Evolutionary conservation across 1,140 invertebrate genomes (phyloP).

Genomic region (Bacillus rossius): DNA sequence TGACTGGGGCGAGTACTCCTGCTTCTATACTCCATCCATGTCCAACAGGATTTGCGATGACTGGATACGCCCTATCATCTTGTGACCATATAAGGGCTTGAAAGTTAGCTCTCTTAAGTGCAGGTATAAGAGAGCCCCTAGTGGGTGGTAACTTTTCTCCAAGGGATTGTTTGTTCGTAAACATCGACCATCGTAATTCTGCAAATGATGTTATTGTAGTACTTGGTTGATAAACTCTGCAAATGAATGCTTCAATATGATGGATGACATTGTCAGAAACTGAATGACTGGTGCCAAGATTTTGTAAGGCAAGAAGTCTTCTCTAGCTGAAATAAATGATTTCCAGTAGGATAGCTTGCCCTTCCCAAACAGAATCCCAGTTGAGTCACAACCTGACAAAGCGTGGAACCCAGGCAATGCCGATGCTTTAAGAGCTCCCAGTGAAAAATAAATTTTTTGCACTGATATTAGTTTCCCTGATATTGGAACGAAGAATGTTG

Average conservation of each 20-base stretch:
- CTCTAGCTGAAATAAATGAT: too few species aligned
- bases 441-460: too few species aligned
- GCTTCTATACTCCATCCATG: not conserved
- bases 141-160: slow-evolving; percentile 7
- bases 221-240: not conserved
- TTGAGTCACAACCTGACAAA: too few species aligned
- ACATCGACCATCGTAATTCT: slow-evolving; percentile 9
- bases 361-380: too few species aligned
- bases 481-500: not conserved
- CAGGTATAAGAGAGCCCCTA: not conserved
- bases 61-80: not conserved
- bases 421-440: too few species aligned
- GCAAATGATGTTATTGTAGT: not conserved
- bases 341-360: too few species aligned
- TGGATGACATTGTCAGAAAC: too few species aligned
- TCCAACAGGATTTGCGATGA: not conserved
- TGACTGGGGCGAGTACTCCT: not conserved
- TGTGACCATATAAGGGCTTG: slow-evolving; percentile 4
- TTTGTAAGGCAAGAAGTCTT: too few species aligned
- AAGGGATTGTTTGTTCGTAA: slow-evolving; percentile 4
- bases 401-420: too few species aligned
- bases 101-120: slow-evolving; percentile 4
- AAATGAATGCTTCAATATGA: too few species aligned
- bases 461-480: not conserved
- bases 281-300: too few species aligned